Percentiles rank a stretch among this genome's conserved stretches.
Conservation (phyloP, 1,140 invertebrate genomes). For the Drosophila pallidifrons region DNA sequence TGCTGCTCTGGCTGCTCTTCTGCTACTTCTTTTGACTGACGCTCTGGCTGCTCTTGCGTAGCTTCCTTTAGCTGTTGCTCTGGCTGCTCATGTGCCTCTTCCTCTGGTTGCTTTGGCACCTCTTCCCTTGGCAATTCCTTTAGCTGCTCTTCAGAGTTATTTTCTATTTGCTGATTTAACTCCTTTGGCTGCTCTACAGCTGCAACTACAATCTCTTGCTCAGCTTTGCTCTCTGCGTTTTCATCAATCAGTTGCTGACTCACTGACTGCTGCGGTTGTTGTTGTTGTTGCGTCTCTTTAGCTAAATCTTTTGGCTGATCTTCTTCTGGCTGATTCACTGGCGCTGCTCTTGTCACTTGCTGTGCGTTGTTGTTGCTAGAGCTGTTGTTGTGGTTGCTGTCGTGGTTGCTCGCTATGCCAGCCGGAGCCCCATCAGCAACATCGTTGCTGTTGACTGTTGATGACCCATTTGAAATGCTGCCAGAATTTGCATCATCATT, state of each 20-base stretch:
- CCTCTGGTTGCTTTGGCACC: background rate
- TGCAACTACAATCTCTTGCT: background rate
- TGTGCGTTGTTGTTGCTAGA: background rate
- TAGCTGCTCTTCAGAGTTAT: background rate
- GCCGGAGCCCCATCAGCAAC: conserved; percentile 31
- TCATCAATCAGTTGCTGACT: conserved; percentile 13
- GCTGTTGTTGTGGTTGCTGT: conserved; percentile 9
- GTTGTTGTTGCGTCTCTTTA: background rate
- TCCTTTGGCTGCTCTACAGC: background rate
- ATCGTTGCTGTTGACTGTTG: conserved; percentile 36
- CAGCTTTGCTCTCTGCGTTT: background rate
- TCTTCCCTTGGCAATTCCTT: background rate
- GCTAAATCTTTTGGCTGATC: conserved; percentile 5
- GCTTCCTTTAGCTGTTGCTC: conserved; percentile 1
- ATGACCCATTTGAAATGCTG: conserved; percentile 75
- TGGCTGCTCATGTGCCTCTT: background rate
- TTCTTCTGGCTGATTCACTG: conserved; percentile 20
- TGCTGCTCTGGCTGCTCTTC: conserved; percentile 5
- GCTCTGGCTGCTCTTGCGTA: background rate
- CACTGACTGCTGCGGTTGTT: background rate
- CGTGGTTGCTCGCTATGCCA: conserved; percentile 27
- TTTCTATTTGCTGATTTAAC: background rate
- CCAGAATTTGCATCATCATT: conserved; percentile 80
- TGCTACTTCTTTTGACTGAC: no score
- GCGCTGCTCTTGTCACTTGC: background rate